phyloP scores from a whole-genome alignment of 2,113 vertebrate genomes.

The Xenopus tropicalis region DNA sequence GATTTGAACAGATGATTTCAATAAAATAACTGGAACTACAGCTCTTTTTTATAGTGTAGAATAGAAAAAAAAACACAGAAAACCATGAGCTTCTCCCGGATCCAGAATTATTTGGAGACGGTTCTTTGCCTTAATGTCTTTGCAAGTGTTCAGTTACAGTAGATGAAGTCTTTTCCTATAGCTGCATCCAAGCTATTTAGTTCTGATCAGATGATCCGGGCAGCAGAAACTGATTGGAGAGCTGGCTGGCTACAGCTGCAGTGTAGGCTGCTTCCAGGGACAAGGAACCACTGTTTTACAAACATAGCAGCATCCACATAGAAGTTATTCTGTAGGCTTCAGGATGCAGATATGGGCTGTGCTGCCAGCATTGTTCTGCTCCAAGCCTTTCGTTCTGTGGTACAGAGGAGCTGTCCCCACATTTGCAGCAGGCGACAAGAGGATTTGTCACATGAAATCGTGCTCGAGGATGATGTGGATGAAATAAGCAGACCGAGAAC shows the following conservation, averaged over 20 bases:
- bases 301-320: conserved; percentile 75
- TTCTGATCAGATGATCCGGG: conserved; percentile 88
- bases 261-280: conserved; percentile 77
- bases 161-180: conserved; percentile 71
- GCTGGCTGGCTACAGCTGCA: conserved; percentile 87
- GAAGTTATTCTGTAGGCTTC: conserved; percentile 77
- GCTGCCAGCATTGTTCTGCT: conserved; percentile 91
- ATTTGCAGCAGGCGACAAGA: conserved; percentile 82
- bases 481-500: conserved; percentile 81
- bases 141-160: conserved; percentile 55
- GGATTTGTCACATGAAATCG: conserved; percentile 82
- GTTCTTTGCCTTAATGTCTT: conserved; percentile 37
- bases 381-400: conserved; percentile 84
- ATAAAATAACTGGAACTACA: conserved; percentile 24
- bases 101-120: conserved; percentile 31
- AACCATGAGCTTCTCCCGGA: conserved; percentile 18
- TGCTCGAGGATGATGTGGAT: conserved; percentile 80
- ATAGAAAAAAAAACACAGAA: conserved; percentile 32
- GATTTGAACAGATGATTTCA: conserved; percentile 32
- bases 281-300: conserved; percentile 88
- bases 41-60: conserved; percentile 21
- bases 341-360: conserved; percentile 94
- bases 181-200: conserved; percentile 76
- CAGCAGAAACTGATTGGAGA: conserved; percentile 81
- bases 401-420: conserved; percentile 88